Evolutionary conservation across 2,113 vertebrate species (phyloP), one percentile per base, ranked within the genome.

Genomic region (Myotis brandtii): DNA sequence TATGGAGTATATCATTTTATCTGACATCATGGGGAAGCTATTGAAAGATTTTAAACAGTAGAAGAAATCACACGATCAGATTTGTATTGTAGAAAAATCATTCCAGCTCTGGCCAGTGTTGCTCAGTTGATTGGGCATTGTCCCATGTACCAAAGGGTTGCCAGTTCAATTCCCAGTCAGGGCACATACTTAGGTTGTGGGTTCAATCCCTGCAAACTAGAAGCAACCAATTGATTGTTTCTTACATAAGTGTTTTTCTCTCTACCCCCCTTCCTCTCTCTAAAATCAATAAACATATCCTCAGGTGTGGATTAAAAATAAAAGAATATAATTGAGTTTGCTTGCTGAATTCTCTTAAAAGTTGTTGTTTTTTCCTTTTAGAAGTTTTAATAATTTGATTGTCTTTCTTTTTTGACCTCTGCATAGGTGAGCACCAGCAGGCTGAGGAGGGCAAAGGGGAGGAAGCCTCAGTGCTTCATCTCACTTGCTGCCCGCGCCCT

Each of bases 391-490:
- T 73, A 34, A 50, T 89, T 85, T 75, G n/a, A 86, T 34, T n/a
- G 30, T 77, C 99, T 97, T 98, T 98, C 94, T 97, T 98, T 62
- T 98, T 98, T 99, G 81, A 98, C 98, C 95, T 98, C 99, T 73
- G 99, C 98, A 0, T 98, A 52, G 0, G 98, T 76, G 25, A 98
- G 97, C 20, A 99, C 98, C 97, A 98, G 96, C 86, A 99, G 96
- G 54, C 98, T 88, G 96, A 99, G 96, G 0, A 70, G 89, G 87
- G 98, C 96, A 95, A 99, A 96, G 73, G 99, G 95, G 95, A 99
- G 98, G 96, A 99, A 82, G 97, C 98, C 97, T 98, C 97, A 98
- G 98, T 96, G 95, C 96, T 98, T 98, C 99, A 99, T 99, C 97
- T 54, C 50, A 34, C 18, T 25, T 23, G 48, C 18, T 34, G 48